These are phyloP conservation scores for Eucidaris tribuloides DNA, from an alignment of 35 echinoderm and acorn worm genomes.

Conservation along the genomic window DNA sequence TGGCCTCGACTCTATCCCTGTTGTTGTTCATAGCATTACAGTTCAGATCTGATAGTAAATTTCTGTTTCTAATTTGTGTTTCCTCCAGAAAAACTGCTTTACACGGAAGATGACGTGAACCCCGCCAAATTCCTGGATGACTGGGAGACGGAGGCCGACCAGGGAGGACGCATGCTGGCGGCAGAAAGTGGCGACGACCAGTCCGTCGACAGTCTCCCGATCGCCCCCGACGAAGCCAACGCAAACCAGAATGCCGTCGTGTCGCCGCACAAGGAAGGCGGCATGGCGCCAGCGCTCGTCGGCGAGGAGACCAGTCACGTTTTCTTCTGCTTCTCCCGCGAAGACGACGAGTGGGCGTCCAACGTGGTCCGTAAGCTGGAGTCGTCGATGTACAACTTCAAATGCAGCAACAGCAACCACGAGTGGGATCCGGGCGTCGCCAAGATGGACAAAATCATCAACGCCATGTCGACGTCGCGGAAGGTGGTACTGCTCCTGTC, in stretches of 20 bases:
- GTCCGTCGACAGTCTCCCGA: conserved; percentile 15
- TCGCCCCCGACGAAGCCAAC: conserved; percentile 33
- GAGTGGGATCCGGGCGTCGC: conserved; percentile 65
- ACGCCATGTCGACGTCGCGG: conserved; percentile 60
- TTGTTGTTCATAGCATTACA: no score
- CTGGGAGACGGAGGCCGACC: conserved; percentile 58
- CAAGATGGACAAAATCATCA: conserved; percentile 86
- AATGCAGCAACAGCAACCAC: conserved; percentile 69
- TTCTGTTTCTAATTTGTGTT: background rate
- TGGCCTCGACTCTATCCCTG: no score
- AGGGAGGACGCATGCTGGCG: conserved; percentile 45
- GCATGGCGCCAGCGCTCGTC: conserved; percentile 74
- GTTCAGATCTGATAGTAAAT: no score
- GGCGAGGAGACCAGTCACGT: conserved; percentile 93
- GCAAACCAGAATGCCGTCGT: conserved; percentile 32
- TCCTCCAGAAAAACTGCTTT: conserved; percentile 39
- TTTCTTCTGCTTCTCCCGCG: conserved; percentile 85
- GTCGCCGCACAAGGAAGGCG: background rate
- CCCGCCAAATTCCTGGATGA: conserved; percentile 35
- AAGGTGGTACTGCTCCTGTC: conserved; percentile 94
- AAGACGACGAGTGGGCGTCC: conserved; percentile 79
- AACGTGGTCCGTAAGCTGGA: conserved; percentile 80
- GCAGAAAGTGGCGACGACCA: conserved; percentile 22
- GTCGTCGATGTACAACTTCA: conserved; percentile 82
- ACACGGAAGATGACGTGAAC: conserved; percentile 31